Base-by-base conservation (phyloP, 2,797 vertebrate species). In the Cossypha polioptera region DNA sequence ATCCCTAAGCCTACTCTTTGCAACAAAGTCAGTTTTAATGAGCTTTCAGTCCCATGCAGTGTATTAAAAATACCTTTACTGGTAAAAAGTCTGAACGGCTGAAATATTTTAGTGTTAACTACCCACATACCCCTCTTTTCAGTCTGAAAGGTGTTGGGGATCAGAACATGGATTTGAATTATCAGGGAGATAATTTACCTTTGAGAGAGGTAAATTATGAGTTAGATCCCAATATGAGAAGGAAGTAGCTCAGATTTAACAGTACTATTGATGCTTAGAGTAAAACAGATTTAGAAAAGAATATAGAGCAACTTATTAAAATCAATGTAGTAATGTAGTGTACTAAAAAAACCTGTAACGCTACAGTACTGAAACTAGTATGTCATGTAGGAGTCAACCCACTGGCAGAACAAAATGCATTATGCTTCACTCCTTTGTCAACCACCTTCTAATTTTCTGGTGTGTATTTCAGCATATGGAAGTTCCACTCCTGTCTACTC, bases 251-350 rank as follows among this genome's bases (percentile, higher is more conserved):
- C 16, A 35, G 16, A 57, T 83, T 68, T 65, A 38, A 68, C 42
- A 48, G 26, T 9, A 9, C n/a, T 7, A 45, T 0, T 48, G 22
- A 35, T 2, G 5, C 51, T 86, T n/a, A 48, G 75, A 19, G 26
- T 45, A 51, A 72, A 72, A 11, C 8, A 63, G 18, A 50, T 79
- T 51, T 15, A 71, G 45, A 72, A 62, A 8, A 58, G 5, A 73
- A 59, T 11, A 35, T 0, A 35, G 0, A 57, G 5, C 10, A 72
- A 68, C 4, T 65, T 68, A n/a, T 0, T 55, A 55, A 76, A 74
- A 48, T 45, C 22, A 43, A 22, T 26, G 31, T 15, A 43, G 13
- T 40, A 73, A 61, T 1, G 1, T 8, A 65, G 36, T 18, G 29
- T 47, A n/a, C 35, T 65, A 25, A 47, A 54, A 61, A 61, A 45